These are phyloP conservation scores for Stichopus chloronotus DNA, from an alignment of 35 echinoderm and acorn worm genomes.

Conservation along the genomic window DNA sequence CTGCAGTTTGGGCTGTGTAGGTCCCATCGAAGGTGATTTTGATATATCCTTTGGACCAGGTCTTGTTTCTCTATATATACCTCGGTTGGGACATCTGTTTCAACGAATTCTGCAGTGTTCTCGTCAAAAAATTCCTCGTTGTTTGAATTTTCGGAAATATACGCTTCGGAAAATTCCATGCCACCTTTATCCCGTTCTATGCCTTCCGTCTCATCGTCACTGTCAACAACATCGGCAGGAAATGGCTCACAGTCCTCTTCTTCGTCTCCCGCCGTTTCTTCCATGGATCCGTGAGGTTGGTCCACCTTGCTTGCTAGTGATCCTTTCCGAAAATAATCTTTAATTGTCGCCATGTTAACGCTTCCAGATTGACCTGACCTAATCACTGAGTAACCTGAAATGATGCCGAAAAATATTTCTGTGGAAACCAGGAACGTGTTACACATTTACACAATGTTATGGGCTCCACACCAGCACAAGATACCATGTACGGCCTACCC, in stretches of 20 bases:
- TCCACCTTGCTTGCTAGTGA: slow-evolving; percentile 4
- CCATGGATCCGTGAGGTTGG: background rate
- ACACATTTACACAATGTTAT: too few relatives aligned
- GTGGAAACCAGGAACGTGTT: background rate
- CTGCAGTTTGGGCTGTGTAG: slow-evolving; percentile 1
- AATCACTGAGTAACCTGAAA: background rate
- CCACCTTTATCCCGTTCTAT: background rate
- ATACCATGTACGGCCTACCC: background rate
- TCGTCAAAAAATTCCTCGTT: background rate
- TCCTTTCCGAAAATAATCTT: slow-evolving; percentile 7
- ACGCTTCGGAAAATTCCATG: background rate
- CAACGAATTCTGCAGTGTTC: slow-evolving; percentile 21
- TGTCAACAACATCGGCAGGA: slow-evolving; percentile 9
- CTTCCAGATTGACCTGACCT: slow-evolving; percentile 7
- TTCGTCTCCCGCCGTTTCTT: background rate
- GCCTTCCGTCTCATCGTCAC: background rate
- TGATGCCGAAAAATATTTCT: background rate
- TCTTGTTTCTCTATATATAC: slow-evolving; percentile 2
- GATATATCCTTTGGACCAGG: slow-evolving; percentile 36
- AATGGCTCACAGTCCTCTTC: background rate
- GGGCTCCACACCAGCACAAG: too few relatives aligned
- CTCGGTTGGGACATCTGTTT: background rate
- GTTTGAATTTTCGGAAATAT: slow-evolving; percentile 17
- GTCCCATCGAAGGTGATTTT: background rate
- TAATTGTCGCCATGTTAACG: background rate